These are phyloP conservation scores for Perognathus longimembris DNA, from an alignment of 2,113 vertebrate species.

Conservation along the genomic window DNA sequence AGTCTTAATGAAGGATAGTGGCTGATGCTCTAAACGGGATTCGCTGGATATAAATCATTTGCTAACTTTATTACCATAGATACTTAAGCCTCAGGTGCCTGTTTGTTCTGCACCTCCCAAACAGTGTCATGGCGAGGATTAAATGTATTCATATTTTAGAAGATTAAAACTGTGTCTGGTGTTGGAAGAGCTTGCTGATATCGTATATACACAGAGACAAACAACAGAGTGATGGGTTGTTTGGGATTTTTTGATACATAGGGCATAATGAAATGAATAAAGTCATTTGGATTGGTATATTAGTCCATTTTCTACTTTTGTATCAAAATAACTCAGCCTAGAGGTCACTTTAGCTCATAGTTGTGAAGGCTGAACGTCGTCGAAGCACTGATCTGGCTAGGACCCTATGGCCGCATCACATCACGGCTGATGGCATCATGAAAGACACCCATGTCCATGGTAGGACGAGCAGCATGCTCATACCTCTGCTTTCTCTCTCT, in stretches of 20 bases:
- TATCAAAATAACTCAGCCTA: background rate
- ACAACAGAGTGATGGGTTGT: background rate
- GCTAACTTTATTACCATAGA: background rate
- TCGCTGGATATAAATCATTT: background rate
- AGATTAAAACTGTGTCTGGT: background rate
- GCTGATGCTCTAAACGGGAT: background rate
- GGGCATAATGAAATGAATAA: background rate
- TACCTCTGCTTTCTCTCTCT: background rate
- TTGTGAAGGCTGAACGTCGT: background rate
- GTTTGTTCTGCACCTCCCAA: background rate
- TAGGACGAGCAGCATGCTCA: accelerated
- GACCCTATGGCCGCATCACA: background rate
- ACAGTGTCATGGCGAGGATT: background rate
- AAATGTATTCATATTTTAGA: background rate
- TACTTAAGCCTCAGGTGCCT: background rate
- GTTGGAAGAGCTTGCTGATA: background rate
- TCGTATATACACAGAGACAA: background rate
- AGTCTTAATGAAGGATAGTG: background rate
- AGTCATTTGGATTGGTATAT: background rate
- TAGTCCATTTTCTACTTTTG: background rate
- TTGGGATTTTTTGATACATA: background rate
- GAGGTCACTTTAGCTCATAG: background rate
- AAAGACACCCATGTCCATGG: too few species aligned
- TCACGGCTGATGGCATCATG: background rate
- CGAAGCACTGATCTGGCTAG: too few species aligned